Evolutionary conservation across 1,140 invertebrate species (phyloP).

Genomic region (Zaprionus gabonicus): DNA sequence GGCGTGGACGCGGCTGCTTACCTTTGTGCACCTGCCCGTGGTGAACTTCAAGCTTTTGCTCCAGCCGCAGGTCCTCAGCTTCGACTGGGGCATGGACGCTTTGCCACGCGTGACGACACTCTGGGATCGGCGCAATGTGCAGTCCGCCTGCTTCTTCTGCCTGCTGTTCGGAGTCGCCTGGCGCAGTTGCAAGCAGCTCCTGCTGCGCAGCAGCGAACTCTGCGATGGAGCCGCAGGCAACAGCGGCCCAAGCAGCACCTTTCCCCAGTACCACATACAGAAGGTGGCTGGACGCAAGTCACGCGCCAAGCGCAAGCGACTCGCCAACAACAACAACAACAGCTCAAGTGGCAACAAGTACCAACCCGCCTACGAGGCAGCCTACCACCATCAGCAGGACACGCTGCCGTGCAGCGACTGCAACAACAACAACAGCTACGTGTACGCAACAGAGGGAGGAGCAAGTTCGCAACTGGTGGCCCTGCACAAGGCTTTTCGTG

Average conservation of each 20-base stretch:
- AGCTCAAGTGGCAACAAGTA: conserved; percentile 56
- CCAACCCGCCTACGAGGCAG: conserved; percentile 66
- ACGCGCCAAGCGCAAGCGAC: conserved; percentile 76
- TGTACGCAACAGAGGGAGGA: conserved; percentile 34
- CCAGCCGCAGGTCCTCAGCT: conserved; percentile 93
- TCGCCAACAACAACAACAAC: conserved; percentile 46
- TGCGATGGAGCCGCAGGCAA: conserved; percentile 3
- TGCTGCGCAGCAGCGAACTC: conserved; percentile 24
- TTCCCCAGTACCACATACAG: conserved; percentile 71
- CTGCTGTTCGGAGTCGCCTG: conserved; percentile 85
- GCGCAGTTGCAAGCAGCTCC: conserved; percentile 62
- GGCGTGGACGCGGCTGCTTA: conserved; percentile 90
- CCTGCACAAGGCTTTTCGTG: conserved; percentile 58
- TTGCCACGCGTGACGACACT: conserved; percentile 91
- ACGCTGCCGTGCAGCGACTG: conserved; percentile 61
- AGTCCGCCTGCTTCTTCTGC: conserved; percentile 90
- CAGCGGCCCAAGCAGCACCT: conserved; percentile 3
- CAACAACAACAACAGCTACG: conserved; percentile 72
- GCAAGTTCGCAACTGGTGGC: conserved; percentile 60
- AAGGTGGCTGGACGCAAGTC: conserved; percentile 69
- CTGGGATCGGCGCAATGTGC: conserved; percentile 90
- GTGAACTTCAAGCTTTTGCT: conserved; percentile 94
- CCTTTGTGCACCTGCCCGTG: conserved; percentile 94
- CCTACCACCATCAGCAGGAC: conserved; percentile 63
- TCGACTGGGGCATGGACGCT: conserved; percentile 98